A percentile compares a stretch with the other conserved stretches of the same genome.
These are phyloP conservation scores for Crematogaster levior DNA, from an alignment of 2,888 invertebrate genomes.

Conservation along the genomic window DNA sequence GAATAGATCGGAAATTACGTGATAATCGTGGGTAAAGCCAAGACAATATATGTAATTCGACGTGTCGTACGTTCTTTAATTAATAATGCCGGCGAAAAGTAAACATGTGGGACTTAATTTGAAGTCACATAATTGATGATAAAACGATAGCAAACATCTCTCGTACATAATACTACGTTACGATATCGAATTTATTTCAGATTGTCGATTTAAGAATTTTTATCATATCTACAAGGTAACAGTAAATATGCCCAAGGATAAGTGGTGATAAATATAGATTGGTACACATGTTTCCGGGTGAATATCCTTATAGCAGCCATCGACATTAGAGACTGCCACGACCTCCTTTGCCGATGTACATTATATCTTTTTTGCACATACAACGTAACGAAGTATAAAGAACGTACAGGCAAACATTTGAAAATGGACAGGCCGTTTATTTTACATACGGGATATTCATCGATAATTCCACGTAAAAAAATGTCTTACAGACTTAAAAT, in stretches of 20 bases:
- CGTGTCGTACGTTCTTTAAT: neutral
- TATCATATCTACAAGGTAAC: neutral
- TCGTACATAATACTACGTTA: neutral
- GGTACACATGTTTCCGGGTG: constrained; percentile 76
- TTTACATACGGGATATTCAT: constrained; percentile 13
- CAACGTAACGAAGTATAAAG: constrained; percentile 24
- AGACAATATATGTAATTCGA: neutral
- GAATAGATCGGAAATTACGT: neutral
- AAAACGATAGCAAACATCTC: neutral
- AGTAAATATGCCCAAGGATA: constrained; percentile 61
- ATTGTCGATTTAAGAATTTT: neutral
- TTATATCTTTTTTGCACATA: constrained; percentile 60
- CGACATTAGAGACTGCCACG: constrained; percentile 56
- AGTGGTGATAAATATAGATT: constrained; percentile 74
- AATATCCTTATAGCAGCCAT: constrained; percentile 77
- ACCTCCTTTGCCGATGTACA: constrained; percentile 61
- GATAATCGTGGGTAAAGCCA: neutral
- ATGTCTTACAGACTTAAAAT: neutral
- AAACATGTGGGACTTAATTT: neutral
- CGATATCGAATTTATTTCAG: neutral
- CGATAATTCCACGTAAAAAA: constrained; percentile 7
- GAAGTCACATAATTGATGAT: neutral
- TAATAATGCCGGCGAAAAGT: neutral
- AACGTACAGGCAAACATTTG: constrained; percentile 28
- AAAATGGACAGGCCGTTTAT: constrained; percentile 38